These are phyloP conservation scores for Puma concolor DNA, from an alignment of 2,113 vertebrate genomes.

Conservation along the genomic window DNA sequence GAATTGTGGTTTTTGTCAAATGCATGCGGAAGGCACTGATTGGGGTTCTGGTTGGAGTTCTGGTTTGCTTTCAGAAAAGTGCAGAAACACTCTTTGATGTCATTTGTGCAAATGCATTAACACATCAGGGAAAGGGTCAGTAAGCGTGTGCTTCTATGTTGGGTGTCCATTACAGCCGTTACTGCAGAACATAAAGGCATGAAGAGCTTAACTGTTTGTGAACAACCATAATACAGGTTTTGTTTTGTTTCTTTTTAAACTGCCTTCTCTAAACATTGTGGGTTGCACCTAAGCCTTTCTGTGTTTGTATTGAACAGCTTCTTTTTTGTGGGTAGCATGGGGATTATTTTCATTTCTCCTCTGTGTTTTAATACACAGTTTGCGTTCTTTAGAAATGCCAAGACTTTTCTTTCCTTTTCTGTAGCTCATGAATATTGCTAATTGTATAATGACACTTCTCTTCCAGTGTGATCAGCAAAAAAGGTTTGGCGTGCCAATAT, in stretches of 20 bases:
- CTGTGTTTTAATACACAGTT: conserved; percentile 49
- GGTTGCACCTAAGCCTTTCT: neutral
- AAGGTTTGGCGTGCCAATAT: neutral
- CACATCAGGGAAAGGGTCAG: neutral
- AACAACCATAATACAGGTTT: neutral
- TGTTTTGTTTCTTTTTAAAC: neutral
- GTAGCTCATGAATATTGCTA: conserved; percentile 13
- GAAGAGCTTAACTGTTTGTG: neutral
- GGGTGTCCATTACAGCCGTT: conserved; percentile 3
- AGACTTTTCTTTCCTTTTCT: conserved; percentile 34
- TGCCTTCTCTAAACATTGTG: conserved; percentile 27
- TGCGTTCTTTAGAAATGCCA: neutral
- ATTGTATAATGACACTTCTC: conserved; percentile 57
- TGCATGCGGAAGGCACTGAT: conserved; percentile 42
- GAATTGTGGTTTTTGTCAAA: conserved; percentile 78
- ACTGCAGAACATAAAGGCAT: neutral
- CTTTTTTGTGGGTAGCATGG: conserved; percentile 31
- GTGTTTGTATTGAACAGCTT: neutral
- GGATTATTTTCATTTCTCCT: conserved; percentile 46
- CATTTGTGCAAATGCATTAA: conserved; percentile 48
- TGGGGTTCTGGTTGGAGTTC: conserved; percentile 60
- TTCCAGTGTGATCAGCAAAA: conserved; percentile 51
- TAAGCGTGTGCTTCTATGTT: neutral
- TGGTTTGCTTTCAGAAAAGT: conserved; percentile 64
- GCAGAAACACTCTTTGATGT: conserved; percentile 61